Evolutionary conservation across 2,113 vertebrate species (phyloP).

Genomic region (Lagenorhynchus albirostris): DNA sequence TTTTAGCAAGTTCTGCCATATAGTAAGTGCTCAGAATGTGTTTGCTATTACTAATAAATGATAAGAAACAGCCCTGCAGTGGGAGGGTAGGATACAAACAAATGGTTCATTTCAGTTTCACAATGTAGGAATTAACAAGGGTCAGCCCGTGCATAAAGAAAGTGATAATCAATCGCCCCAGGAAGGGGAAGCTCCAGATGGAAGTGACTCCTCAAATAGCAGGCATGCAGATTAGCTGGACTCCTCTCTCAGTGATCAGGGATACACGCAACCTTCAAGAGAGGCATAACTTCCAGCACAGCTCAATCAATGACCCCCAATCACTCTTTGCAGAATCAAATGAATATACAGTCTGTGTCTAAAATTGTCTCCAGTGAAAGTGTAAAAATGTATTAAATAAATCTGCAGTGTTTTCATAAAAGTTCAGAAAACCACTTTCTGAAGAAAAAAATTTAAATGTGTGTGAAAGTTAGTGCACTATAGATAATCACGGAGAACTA

Average conservation of each 20-base stretch:
- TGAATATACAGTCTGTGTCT: neutral
- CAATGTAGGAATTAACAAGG: neutral
- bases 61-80: neutral
- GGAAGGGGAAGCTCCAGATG: neutral
- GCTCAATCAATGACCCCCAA: accelerated
- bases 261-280: neutral
- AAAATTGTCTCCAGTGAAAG: neutral
- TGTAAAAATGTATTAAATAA: neutral
- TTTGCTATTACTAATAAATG: neutral
- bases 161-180: neutral
- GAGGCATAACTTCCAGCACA: neutral
- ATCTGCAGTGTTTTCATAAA: neutral
- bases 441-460: neutral
- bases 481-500: neutral
- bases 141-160: neutral
- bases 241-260: neutral
- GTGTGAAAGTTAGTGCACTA: neutral
- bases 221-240: neutral
- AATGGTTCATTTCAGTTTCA: neutral
- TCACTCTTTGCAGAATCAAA: neutral
- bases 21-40: neutral
- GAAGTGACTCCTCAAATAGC: neutral
- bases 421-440: neutral
- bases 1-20: neutral
- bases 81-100: neutral